A percentile compares a stretch with the other conserved stretches of the same genome.
Evolutionary conservation across 2,113 vertebrate species (phyloP).

Genomic region (Dendrocopos noguchii): DNA sequence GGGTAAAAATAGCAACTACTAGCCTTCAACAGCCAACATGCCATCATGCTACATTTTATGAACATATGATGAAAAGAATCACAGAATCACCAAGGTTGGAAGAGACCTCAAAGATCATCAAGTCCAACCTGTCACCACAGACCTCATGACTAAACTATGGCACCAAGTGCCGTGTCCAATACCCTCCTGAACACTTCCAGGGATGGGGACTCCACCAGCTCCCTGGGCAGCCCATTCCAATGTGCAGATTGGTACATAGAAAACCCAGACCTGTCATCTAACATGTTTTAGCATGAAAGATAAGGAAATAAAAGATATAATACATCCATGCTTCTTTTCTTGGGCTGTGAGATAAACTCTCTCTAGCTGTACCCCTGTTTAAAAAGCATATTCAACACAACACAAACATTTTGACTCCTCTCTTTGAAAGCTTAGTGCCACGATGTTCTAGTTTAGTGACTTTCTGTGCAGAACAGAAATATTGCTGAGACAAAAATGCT

Average conservation of each 20-base stretch:
- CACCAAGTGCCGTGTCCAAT: too few species aligned
- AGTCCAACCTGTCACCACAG: too few species aligned
- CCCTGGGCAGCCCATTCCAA: neutral
- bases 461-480: constrained; percentile 22
- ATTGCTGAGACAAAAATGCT: neutral
- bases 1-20: neutral
- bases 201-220: too few species aligned
- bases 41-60: neutral
- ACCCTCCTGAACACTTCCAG: too few species aligned
- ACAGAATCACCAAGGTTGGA: too few species aligned
- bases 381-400: neutral
- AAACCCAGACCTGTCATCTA: neutral
- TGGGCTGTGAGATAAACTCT: neutral
- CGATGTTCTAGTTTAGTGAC: constrained; percentile 4
- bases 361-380: neutral
- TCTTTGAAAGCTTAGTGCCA: neutral
- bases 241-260: neutral
- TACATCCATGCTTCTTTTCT: neutral
- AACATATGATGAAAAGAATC: neutral
- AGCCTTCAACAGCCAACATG: neutral
- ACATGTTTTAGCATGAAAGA: neutral
- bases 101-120: too few species aligned
- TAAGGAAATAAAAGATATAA: neutral
- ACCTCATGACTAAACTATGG: too few species aligned
- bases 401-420: neutral